A percentile compares a stretch with the other conserved stretches of the same genome.
Evolutionary conservation across 2,797 vertebrate genomes (phyloP).

Genomic region (Paratrypauchen microcephalus): DNA sequence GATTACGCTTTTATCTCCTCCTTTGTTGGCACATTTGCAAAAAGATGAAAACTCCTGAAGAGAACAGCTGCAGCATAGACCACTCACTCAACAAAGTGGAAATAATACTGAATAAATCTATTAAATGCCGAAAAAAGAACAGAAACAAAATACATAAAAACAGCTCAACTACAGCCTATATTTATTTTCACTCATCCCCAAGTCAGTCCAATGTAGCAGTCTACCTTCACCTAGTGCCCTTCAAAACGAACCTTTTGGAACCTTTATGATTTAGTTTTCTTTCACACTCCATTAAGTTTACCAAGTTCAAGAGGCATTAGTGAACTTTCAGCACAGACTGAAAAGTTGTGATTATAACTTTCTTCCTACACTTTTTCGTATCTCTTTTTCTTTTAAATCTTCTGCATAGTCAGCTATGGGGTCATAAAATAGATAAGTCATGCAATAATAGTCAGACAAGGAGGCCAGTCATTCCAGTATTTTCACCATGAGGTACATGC

Average conservation of each 20-base stretch:
- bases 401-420: too few relatives aligned
- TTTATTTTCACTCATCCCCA: too few relatives aligned
- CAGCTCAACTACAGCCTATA: too few relatives aligned
- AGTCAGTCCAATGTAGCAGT: not conserved
- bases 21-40: slow-evolving; percentile 15
- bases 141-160: too few relatives aligned
- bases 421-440: too few relatives aligned
- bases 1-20: slow-evolving; percentile 21
- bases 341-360: not conserved
- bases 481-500: too few relatives aligned
- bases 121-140: not conserved
- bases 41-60: slow-evolving; percentile 29
- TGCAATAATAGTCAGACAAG: too few relatives aligned
- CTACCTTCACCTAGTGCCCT: not conserved
- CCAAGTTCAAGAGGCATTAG: not conserved
- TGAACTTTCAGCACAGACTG: not conserved
- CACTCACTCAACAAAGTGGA: not conserved
- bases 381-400: too few relatives aligned
- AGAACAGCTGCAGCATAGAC: slow-evolving; percentile 25
- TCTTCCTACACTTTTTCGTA: too few relatives aligned
- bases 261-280: not conserved
- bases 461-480: too few relatives aligned
- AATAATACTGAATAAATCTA: not conserved
- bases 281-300: not conserved
- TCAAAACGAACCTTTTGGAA: not conserved